Evolutionary conservation across 2,888 invertebrate genomes (phyloP).

Genomic region (Drosophila birchii): DNA sequence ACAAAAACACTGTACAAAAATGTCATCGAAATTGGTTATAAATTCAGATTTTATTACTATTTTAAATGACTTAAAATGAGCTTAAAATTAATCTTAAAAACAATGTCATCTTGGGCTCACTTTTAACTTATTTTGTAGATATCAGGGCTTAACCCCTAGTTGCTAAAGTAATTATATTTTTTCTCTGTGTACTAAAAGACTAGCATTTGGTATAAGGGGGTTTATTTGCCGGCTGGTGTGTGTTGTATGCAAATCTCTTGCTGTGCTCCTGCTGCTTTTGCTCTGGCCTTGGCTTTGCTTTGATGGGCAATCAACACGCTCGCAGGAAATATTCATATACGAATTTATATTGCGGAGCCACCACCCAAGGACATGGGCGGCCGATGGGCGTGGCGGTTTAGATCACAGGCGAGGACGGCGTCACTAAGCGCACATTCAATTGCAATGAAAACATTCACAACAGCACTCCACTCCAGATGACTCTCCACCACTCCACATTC

Average conservation of each 20-base stretch:
- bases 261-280: conserved; percentile 56
- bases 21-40: neutral
- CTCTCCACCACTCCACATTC: neutral
- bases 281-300: conserved; percentile 59
- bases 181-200: conserved; percentile 13
- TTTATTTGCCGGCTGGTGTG: conserved; percentile 28
- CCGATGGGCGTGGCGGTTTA: conserved; percentile 61
- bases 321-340: conserved; percentile 36
- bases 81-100: accelerated
- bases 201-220: conserved; percentile 47
- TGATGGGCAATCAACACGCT: conserved; percentile 77
- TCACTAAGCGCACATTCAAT: conserved; percentile 61
- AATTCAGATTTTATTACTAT: neutral
- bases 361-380: conserved; percentile 13
- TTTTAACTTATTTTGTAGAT: no score
- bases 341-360: conserved; percentile 13
- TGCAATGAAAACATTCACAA: conserved; percentile 63
- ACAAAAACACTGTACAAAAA: conserved; percentile 18
- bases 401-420: conserved; percentile 63
- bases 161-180: accelerated
- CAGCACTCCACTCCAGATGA: no score
- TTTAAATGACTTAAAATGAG: neutral
- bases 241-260: conserved; percentile 68
- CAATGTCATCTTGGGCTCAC: accelerated
- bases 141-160: neutral